Percentiles rank a stretch among this genome's conserved stretches.
Evolutionary conservation across 1,140 invertebrate species (phyloP).

Genomic region (Drosophila ficusphila): DNA sequence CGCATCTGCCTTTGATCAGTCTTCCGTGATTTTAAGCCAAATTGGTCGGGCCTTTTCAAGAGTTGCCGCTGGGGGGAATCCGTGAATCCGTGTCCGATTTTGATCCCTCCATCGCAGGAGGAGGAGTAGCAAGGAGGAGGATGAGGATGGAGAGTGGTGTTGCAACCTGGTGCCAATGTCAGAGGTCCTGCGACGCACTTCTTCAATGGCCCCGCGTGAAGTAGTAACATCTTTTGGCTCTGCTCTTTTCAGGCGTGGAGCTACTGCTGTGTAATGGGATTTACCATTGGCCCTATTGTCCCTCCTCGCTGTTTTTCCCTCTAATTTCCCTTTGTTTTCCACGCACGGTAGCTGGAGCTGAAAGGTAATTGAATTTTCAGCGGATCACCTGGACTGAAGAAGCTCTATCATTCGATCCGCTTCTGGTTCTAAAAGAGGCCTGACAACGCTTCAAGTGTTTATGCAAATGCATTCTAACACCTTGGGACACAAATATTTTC

Average conservation of each 20-base stretch:
- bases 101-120: slow-evolving; percentile 12
- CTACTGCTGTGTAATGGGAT: slow-evolving; percentile 75
- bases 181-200: slow-evolving; percentile 70
- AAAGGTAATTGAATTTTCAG: slow-evolving; percentile 45
- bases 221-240: slow-evolving; percentile 62
- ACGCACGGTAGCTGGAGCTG: slow-evolving; percentile 27
- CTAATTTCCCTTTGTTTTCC: slow-evolving; percentile 22
- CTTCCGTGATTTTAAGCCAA: slow-evolving; percentile 83
- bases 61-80: slow-evolving; percentile 43
- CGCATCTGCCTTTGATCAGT: slow-evolving; percentile 81
- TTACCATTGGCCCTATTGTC: slow-evolving; percentile 53
- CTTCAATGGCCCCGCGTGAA: slow-evolving; percentile 79
- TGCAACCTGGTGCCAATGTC: slow-evolving; percentile 61
- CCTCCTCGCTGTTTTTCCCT: slow-evolving; percentile 1
- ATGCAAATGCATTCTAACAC: slow-evolving; percentile 84
- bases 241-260: slow-evolving; percentile 79
- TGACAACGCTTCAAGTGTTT: slow-evolving; percentile 80
- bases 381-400: background rate
- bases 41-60: slow-evolving; percentile 56
- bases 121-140: too few species aligned
- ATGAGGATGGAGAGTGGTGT: too few species aligned
- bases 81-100: slow-evolving; percentile 12
- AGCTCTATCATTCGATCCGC: slow-evolving; percentile 11
- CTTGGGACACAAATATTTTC: slow-evolving; percentile 75
- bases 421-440: slow-evolving; percentile 47